These are phyloP conservation scores for Rosalia funebris DNA, from an alignment of 2,888 invertebrate genomes.

Conservation along the genomic window DNA sequence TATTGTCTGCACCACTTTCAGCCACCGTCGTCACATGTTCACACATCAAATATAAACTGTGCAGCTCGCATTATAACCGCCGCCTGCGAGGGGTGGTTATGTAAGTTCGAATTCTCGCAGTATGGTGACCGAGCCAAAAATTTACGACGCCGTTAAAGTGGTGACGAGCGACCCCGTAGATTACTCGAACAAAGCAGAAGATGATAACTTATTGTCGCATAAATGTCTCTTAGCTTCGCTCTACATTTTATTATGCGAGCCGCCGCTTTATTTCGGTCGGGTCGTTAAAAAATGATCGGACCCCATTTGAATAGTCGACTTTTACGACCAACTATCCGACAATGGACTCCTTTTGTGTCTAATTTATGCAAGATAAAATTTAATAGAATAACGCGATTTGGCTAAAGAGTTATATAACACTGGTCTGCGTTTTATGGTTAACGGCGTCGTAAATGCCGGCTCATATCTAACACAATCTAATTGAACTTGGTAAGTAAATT, in stretches of 20 bases:
- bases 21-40: no score
- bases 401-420: slow-evolving; percentile 20
- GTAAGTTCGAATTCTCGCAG: slow-evolving; percentile 39
- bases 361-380: slow-evolving; percentile 28
- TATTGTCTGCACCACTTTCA: no score
- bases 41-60: neutral
- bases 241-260: slow-evolving; percentile 51
- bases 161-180: slow-evolving; percentile 57
- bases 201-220: slow-evolving; percentile 59
- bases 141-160: slow-evolving; percentile 59
- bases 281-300: slow-evolving; percentile 26
- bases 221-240: slow-evolving; percentile 54
- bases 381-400: slow-evolving; percentile 22
- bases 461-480: slow-evolving; percentile 24
- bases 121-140: slow-evolving; percentile 51
- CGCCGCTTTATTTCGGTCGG: slow-evolving; percentile 20
- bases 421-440: slow-evolving; percentile 22
- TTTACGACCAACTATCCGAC: slow-evolving; percentile 20
- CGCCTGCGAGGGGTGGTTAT: slow-evolving; percentile 16
- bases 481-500: slow-evolving; percentile 21
- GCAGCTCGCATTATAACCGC: neutral
- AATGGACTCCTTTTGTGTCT: slow-evolving; percentile 24
- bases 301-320: slow-evolving; percentile 16
- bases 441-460: slow-evolving; percentile 16
- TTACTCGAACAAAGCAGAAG: slow-evolving; percentile 56